These are phyloP conservation scores for Thumatha senex DNA, from an alignment of 2,888 invertebrate genomes.

Conservation along the genomic window DNA sequence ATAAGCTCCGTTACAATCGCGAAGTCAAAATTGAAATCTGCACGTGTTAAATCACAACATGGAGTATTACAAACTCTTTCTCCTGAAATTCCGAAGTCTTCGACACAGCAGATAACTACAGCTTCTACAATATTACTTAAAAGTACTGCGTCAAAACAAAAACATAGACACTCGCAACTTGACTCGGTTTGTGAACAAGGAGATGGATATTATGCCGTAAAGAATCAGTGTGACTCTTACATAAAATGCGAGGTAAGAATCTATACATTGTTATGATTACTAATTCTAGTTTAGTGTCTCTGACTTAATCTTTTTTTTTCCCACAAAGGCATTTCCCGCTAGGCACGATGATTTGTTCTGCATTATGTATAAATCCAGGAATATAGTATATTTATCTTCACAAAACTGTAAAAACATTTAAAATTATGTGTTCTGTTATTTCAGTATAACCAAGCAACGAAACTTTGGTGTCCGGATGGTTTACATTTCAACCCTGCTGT, in stretches of 20 bases:
- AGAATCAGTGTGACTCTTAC: conserved; percentile 87
- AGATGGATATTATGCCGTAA: conserved; percentile 63
- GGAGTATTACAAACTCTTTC: no score
- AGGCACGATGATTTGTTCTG: no score
- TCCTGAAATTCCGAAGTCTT: background rate
- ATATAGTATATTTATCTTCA: no score
- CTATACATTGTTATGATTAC: background rate
- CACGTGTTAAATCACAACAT: no score
- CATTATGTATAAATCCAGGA: no score
- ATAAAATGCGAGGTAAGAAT: conserved; percentile 68
- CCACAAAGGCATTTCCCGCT: no score
- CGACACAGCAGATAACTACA: background rate
- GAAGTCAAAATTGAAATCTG: no score
- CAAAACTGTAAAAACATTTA: background rate
- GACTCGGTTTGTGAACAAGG: conserved; percentile 31
- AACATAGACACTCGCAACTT: background rate
- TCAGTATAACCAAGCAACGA: conserved; percentile 83
- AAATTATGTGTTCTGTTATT: conserved; percentile 10
- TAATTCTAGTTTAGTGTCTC: no score
- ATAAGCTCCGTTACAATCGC: no score
- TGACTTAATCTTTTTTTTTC: background rate
- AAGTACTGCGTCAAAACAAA: background rate
- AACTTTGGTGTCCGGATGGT: conserved; percentile 89
- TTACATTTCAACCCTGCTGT: conserved; percentile 87
- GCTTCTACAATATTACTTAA: no score